Percentiles rank a stretch among this genome's conserved stretches.
These are phyloP conservation scores for Cygnus olor DNA, from an alignment of 2,797 vertebrate species.

Conservation along the genomic window DNA sequence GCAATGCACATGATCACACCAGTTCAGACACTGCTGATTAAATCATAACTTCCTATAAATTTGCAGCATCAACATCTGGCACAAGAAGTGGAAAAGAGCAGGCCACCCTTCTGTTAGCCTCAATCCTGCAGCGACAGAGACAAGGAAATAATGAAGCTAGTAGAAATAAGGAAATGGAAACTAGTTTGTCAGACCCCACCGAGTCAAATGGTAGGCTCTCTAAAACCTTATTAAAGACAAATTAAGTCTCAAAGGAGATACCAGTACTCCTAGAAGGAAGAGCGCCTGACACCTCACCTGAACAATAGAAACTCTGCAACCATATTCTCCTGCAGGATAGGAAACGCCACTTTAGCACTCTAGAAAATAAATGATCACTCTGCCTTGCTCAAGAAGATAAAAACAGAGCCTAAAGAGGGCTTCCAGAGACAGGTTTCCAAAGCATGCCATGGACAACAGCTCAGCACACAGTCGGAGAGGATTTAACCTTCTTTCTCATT, in stretches of 20 bases:
- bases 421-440: neutral
- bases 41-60: neutral
- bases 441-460: neutral
- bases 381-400: neutral
- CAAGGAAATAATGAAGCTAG: conserved; percentile 7
- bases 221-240: neutral
- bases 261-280: neutral
- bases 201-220: neutral
- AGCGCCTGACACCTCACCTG: neutral
- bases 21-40: conserved; percentile 38
- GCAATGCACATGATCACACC: neutral
- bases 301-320: neutral
- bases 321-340: neutral
- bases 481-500: neutral
- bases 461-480: neutral
- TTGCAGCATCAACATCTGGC: conserved; percentile 5
- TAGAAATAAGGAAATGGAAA: neutral
- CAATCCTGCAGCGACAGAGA: neutral
- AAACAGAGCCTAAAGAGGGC: neutral
- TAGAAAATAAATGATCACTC: neutral
- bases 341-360: neutral
- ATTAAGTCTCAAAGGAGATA: neutral
- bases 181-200: neutral
- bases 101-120: neutral
- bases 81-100: conserved; percentile 14